Conservation (phyloP, 1,140 invertebrate species). For the Cephus cinctus region DNA sequence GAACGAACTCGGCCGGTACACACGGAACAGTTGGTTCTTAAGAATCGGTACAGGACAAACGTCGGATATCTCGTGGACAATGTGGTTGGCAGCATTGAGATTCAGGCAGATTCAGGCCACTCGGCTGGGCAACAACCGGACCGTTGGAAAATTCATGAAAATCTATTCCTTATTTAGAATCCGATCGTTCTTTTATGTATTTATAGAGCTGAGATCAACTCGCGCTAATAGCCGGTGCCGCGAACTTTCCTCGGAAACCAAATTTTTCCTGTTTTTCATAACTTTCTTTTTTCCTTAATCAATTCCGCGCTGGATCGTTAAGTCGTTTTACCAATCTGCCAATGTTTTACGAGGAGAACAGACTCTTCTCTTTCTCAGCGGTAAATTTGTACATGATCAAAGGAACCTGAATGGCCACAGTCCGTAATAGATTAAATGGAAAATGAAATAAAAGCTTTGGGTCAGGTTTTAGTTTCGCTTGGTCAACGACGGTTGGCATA, state of each 20-base stretch:
- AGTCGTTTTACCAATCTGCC: too few relatives aligned
- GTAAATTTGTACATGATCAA: too few relatives aligned
- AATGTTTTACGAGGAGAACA: too few relatives aligned
- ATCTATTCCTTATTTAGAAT: constrained; percentile 33
- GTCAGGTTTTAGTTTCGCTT: neutral
- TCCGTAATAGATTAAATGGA: too few relatives aligned
- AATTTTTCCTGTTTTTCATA: neutral
- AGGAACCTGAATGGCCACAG: too few relatives aligned
- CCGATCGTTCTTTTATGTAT: constrained; percentile 9
- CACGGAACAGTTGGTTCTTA: neutral
- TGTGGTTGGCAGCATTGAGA: too few relatives aligned
- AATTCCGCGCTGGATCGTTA: too few relatives aligned
- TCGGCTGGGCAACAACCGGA: constrained; percentile 11
- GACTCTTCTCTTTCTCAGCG: too few relatives aligned
- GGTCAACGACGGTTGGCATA: neutral
- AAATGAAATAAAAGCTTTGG: neutral
- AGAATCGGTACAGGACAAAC: constrained; percentile 4
- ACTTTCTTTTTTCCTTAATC: too few relatives aligned
- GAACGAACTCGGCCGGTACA: too few relatives aligned
- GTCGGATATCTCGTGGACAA: too few relatives aligned
- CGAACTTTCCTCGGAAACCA: constrained; percentile 6
- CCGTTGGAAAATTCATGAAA: constrained; percentile 38
- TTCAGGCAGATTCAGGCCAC: constrained; percentile 12
- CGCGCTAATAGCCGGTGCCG: neutral
- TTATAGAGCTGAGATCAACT: neutral